Evolutionary conservation across 2,888 invertebrate genomes (phyloP).

Genomic region (Fabriciana adippe): DNA sequence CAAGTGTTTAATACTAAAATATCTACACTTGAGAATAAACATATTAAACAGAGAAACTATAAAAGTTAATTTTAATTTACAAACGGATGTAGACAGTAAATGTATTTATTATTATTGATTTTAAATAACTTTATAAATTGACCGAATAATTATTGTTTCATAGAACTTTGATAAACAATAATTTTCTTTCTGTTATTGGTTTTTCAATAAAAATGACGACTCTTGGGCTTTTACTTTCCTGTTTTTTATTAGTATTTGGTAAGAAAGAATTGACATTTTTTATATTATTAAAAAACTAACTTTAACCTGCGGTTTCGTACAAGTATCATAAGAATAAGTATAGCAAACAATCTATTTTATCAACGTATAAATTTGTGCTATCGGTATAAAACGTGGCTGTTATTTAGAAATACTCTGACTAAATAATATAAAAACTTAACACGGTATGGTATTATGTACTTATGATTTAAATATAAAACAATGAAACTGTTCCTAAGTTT

Average conservation of each 20-base stretch:
- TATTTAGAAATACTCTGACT: no score
- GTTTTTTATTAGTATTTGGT: slow-evolving; percentile 39
- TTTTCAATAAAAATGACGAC: slow-evolving; percentile 33
- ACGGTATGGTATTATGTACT: no score
- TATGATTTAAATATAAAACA: no score
- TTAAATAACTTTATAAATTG: slow-evolving; percentile 23
- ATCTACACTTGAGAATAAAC: no score
- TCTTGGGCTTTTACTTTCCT: slow-evolving; percentile 19
- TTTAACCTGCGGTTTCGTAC: no score
- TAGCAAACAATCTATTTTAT: no score
- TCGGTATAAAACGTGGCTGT: no score
- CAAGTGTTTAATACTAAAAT: no score
- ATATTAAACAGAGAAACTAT: slow-evolving; percentile 14
- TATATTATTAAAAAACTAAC: not conserved
- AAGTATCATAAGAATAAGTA: no score
- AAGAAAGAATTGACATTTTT: slow-evolving; percentile 16
- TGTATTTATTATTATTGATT: slow-evolving; percentile 7
- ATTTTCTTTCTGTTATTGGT: slow-evolving; percentile 27
- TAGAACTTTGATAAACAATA: slow-evolving; percentile 24
- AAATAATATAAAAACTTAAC: not conserved
- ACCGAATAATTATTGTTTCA: slow-evolving; percentile 34
- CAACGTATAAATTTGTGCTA: no score
- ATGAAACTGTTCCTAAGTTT: no score
- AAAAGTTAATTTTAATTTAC: slow-evolving; percentile 10
- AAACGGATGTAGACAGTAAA: slow-evolving; percentile 14